A percentile compares a stretch with the other conserved stretches of the same genome.
Conservation (phyloP, 2,797 vertebrate species). For the Phataginus tricuspis region DNA sequence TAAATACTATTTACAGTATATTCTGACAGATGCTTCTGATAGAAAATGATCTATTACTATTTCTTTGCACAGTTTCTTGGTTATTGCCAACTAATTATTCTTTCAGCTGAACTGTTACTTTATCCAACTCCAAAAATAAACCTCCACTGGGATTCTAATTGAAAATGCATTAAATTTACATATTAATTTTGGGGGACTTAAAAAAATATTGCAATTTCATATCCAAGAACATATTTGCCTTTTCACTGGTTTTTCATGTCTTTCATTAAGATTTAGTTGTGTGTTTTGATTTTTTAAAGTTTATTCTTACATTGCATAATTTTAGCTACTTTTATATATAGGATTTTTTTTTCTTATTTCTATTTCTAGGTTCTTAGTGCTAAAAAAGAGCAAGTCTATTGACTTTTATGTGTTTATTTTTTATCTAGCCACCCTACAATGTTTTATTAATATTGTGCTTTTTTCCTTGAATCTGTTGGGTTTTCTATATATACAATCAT, state of each 20-base stretch:
- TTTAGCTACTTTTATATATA: neutral
- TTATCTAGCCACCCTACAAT: neutral
- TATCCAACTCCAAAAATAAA: neutral
- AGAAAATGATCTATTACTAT: neutral
- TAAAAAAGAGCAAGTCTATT: neutral
- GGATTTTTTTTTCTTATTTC: neutral
- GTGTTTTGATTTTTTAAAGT: neutral
- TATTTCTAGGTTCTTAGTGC: neutral
- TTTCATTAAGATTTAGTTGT: neutral
- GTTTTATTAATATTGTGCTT: neutral
- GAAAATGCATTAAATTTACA: neutral
- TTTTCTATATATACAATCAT: neutral
- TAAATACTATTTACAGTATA: neutral
- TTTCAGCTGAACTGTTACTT: slow-evolving; percentile 19
- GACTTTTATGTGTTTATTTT: neutral
- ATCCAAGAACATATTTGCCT: neutral
- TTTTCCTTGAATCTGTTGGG: neutral
- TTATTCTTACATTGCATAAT: neutral
- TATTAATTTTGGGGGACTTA: neutral
- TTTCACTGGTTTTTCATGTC: neutral
- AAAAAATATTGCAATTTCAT: neutral
- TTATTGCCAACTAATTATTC: neutral
- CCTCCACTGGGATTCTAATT: neutral
- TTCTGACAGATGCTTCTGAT: neutral
- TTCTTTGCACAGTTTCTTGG: neutral